phyloP scores from a whole-genome alignment of 2,113 vertebrate species.

The Muntiacus reevesi region DNA sequence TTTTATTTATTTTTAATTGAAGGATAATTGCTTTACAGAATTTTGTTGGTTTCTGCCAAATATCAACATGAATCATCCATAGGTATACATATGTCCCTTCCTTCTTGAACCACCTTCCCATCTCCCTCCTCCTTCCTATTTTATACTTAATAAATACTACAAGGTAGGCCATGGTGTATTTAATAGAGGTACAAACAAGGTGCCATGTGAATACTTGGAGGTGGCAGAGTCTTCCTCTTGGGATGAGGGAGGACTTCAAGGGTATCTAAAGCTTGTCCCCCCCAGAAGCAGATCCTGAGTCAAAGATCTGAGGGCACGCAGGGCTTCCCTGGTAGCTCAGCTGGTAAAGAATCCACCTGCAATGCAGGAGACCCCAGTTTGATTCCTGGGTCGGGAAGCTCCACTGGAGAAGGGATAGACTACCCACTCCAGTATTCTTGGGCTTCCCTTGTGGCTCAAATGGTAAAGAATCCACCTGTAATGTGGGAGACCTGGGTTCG shows the following conservation, averaged over 20 bases:
- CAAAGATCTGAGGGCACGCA: neutral
- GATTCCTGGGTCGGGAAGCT: neutral
- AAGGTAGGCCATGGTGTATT: neutral
- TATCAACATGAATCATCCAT: neutral
- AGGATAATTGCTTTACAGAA: neutral
- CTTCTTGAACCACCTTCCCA: neutral
- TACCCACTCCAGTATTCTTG: neutral
- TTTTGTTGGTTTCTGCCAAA: neutral
- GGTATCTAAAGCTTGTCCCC: neutral
- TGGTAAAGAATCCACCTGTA: neutral
- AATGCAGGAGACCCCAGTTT: neutral
- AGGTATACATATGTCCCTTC: neutral
- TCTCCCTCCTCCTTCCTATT: neutral
- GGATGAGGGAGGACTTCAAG: neutral
- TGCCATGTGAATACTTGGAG: neutral
- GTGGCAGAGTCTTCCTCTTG: neutral
- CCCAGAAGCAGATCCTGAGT: fast-evolving
- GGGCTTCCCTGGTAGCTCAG: neutral
- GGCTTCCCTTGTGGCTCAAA: neutral
- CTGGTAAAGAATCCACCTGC: neutral
- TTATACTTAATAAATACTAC: neutral
- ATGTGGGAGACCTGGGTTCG: neutral
- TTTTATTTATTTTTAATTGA: neutral
- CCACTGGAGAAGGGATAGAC: neutral
- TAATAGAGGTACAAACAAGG: neutral